Percentiles rank a stretch among this genome's conserved stretches.
Evolutionary conservation across 2,113 vertebrate genomes (phyloP).

Genomic region (Myrmecobius fasciatus): DNA sequence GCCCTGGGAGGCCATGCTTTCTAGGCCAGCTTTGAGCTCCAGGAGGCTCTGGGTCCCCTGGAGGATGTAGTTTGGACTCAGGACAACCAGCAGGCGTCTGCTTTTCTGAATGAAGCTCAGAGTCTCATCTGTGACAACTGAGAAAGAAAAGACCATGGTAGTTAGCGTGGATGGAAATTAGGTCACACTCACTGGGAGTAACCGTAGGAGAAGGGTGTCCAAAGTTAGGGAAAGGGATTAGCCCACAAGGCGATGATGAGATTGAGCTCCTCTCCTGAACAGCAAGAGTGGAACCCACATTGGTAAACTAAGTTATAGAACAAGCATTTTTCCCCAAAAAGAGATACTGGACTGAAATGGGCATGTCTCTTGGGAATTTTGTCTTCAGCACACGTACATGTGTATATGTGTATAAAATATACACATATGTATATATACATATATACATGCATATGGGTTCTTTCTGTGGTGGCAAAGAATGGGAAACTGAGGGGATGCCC

Average conservation of each 20-base stretch:
- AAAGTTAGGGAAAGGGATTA: too few relatives aligned
- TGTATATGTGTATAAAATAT: too few relatives aligned
- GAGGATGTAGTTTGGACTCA: constrained; percentile 92
- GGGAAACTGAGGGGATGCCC: too few relatives aligned
- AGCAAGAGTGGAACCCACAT: not conserved
- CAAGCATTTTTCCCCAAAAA: not conserved
- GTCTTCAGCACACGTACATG: not conserved
- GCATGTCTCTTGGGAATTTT: too few relatives aligned
- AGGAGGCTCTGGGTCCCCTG: constrained; percentile 95
- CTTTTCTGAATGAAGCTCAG: constrained; percentile 96
- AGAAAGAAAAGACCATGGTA: constrained; percentile 82
- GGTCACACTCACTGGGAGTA: not conserved
- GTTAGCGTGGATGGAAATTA: constrained; percentile 78
- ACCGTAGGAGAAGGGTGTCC: not conserved
- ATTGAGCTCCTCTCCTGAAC: too few relatives aligned
- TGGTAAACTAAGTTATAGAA: not conserved
- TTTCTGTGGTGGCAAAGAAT: too few relatives aligned
- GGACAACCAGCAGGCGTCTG: constrained; percentile 93
- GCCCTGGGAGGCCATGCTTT: constrained; percentile 91
- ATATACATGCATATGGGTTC: not conserved
- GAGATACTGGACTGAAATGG: not conserved
- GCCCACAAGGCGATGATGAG: not conserved
- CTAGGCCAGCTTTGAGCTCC: constrained; percentile 96
- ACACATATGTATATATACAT: too few relatives aligned
- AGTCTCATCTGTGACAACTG: constrained; percentile 98